Evolutionary conservation across 2,797 vertebrate species (phyloP).

Genomic region (Manis pentadactyla): DNA sequence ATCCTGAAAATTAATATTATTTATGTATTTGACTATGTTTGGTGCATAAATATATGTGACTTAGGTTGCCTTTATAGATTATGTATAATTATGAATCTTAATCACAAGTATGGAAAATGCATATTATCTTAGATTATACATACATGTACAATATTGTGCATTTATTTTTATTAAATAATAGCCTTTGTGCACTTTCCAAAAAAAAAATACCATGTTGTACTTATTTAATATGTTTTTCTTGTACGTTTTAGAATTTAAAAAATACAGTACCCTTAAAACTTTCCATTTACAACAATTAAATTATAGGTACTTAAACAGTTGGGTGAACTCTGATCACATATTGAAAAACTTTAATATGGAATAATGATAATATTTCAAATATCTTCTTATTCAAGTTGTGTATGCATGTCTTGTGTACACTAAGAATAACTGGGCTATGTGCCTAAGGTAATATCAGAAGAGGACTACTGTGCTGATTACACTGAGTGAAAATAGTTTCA

Average conservation of each 20-base stretch:
- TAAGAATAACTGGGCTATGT: neutral
- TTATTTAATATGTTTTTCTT: conserved; percentile 22
- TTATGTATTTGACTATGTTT: neutral
- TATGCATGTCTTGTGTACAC: neutral
- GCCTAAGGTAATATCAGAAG: neutral
- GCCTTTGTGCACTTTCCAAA: neutral
- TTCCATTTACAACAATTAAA: neutral
- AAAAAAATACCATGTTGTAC: conserved; percentile 30
- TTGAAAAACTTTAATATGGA: conserved; percentile 15
- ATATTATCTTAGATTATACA: neutral
- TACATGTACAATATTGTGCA: neutral
- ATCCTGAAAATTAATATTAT: neutral
- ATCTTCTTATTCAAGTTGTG: neutral
- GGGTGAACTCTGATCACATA: neutral
- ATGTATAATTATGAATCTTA: neutral
- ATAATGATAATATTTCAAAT: neutral
- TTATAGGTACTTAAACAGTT: neutral
- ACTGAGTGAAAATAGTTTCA: neutral
- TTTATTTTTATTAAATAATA: conserved; percentile 26
- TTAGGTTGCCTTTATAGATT: neutral
- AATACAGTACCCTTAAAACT: neutral
- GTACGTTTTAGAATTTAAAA: conserved; percentile 38
- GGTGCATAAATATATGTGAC: neutral
- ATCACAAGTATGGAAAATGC: neutral
- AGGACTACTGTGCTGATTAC: neutral